Base-by-base conservation (phyloP, 2,797 vertebrate species). In the Ceryle rudis region DNA sequence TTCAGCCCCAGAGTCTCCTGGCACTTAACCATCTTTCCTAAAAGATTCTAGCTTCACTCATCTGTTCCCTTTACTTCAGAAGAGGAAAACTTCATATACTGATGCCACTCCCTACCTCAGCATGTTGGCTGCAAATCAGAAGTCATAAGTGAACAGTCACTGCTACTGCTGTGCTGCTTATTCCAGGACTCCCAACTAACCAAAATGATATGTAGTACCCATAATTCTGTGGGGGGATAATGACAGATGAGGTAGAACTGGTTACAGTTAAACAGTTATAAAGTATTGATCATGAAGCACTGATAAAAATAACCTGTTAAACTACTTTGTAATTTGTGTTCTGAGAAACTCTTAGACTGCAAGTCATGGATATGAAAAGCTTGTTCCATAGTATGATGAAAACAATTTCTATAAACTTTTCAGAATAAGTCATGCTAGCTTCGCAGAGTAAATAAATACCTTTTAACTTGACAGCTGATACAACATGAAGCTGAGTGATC, bases 11-110 rank as follows among this genome's bases (percentile, higher is more conserved):
- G 66, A 94, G 91, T 52, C 91, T 97, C 95, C 94, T 95, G 94
- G 96, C 83, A 82, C 49, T 67, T 90, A 86, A 77, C 81, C 83
- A 96, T 97, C 84, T 96, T 96, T 97, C 94, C 93, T 95, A 95
- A 96, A 96, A 96, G 86, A 93, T 89, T 77, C 91, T 97, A 92
- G 86, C 91, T 89, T 89, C 49, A 67, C 41, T 94, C 9, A 17
- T 71, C 83, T 90, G 81, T 92, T 96, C 93, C 93, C 41, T 93
- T 91, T 95, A 86, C 90, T 95, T 95, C 81, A 95, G 91, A 88
- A 89, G 73, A 90, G 73, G 90, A 96, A 95, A 96, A 89, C 91
- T 93, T 95, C 86, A 87, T 89, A 85, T 31, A 71, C 10, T 82
- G 52, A 86, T 95, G 96, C 91, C 86, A 85, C 95, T 94, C 95